Conservation (phyloP, 2,113 vertebrate species). For the Tenrec ecaudatus region DNA sequence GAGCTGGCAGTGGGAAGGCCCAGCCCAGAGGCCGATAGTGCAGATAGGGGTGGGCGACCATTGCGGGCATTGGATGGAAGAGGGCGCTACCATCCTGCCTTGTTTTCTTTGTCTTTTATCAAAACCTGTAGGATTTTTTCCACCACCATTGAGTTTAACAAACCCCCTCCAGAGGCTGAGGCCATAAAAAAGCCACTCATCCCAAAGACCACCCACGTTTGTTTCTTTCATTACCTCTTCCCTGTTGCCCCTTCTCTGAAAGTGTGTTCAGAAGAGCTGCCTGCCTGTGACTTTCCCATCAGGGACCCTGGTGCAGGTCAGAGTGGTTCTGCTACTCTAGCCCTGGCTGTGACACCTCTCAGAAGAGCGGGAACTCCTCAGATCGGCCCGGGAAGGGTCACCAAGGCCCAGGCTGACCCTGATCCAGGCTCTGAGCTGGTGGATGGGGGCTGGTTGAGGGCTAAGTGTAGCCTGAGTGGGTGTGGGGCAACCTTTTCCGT, state of each 20-base stretch:
- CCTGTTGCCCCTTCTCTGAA: constrained; percentile 29
- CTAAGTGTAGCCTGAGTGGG: background rate
- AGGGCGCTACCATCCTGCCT: background rate
- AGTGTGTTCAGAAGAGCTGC: constrained; percentile 13
- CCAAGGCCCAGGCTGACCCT: background rate
- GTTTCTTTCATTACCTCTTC: constrained; percentile 5
- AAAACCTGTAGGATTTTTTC: background rate
- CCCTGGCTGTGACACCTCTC: no score
- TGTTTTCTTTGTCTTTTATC: background rate
- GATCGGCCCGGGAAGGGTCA: background rate
- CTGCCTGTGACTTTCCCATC: no score
- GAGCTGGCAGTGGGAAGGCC: no score
- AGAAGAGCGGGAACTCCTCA: no score
- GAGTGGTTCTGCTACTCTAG: no score
- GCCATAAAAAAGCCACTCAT: background rate
- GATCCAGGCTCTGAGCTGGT: background rate
- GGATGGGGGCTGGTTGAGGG: background rate
- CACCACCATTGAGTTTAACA: constrained; percentile 14
- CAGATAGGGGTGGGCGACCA: background rate
- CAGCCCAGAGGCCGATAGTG: no score
- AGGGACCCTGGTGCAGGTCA: no score
- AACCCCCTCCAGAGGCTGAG: background rate
- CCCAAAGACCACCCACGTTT: background rate
- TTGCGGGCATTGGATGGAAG: background rate
- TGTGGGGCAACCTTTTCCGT: background rate